Percentiles rank a stretch among this genome's conserved stretches.
phyloP scores from a whole-genome alignment of 2,113 vertebrate species.

The Ameiurus melas region DNA sequence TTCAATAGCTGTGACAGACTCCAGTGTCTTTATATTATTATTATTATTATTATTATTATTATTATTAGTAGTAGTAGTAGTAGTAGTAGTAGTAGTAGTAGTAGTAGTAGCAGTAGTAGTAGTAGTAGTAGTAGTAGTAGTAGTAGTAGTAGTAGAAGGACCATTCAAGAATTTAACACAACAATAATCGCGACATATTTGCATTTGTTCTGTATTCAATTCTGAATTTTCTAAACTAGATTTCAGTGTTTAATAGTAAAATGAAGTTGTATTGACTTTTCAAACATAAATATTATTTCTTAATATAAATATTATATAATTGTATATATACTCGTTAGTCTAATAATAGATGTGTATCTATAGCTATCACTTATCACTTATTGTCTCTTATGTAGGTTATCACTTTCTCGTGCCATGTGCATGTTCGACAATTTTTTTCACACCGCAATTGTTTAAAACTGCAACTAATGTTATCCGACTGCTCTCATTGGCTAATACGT shows the following conservation, averaged over 20 bases:
- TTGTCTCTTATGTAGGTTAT: no score
- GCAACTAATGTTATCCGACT: not conserved
- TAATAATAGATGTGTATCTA: not conserved
- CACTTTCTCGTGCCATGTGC: no score
- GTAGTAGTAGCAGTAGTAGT: no score
- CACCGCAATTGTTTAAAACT: not conserved
- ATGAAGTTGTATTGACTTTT: not conserved
- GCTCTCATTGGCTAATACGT: no score
- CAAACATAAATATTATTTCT: not conserved
- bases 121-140: no score
- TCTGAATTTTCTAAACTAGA: not conserved
- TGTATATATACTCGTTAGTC: not conserved
- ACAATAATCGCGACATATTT: not conserved
- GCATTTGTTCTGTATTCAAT: not conserved
- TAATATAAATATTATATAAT: not conserved
- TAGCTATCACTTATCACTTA: no score
- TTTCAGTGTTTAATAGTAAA: not conserved
- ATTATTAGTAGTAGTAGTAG: not conserved
- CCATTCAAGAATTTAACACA: not conserved
- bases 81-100: not conserved
- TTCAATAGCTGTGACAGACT: not conserved
- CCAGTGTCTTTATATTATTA: not conserved
- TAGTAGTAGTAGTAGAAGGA: no score
- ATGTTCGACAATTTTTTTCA: not conserved
- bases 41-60: no score